Base-by-base conservation (phyloP, 2,113 vertebrate genomes). In the Circaetus gallicus region DNA sequence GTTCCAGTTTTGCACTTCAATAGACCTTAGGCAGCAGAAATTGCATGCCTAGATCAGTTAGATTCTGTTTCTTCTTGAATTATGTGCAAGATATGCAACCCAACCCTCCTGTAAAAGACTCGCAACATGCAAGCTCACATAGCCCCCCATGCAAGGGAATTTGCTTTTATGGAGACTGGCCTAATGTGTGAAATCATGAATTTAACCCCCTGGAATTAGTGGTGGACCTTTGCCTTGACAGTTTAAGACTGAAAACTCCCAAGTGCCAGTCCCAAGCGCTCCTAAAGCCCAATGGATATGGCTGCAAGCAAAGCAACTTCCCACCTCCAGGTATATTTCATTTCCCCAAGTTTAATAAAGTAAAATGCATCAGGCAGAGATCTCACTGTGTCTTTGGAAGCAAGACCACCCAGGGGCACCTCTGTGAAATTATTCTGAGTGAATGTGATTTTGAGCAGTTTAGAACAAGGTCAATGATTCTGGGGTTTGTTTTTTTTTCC, bases 21-120 rank as follows among this genome's bases (percentile, higher is more conserved):
- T 7, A 47, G 31, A 16, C 49, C 77, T 74, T 79, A 84, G 61
- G 62, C 55, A 85, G 93, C 86, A 97, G 73, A 92, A 97, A 95
- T 31, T 13, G 38, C 32, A 45, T 66, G 67, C 62, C 56, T 61
- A 43, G 36, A 50, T 66, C 45, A 45, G 61, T 38, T 63, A 50
- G 18, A 3, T 74, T 89, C 53, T 47, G 24, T 56, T 89, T 85
- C 83, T 84, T 55, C 63, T 71, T 71, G 52, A 76, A 56, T 56
- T 40, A 52, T 32, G 63, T 40, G 38, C 2, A 20, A 84, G 61
- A 59, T 58, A 78, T 15, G n/a, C 80, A 34, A 29, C 55, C n/a
- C 72, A 81, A 15, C 6, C 55, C 53, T 70, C 42, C 88, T 70
- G 61, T 29, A n/a, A 93, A n/a, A 65, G 55, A 22, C 59, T 59